These are phyloP conservation scores for Amphiduros pacificus DNA, from an alignment of 2,888 invertebrate genomes.

Conservation along the genomic window DNA sequence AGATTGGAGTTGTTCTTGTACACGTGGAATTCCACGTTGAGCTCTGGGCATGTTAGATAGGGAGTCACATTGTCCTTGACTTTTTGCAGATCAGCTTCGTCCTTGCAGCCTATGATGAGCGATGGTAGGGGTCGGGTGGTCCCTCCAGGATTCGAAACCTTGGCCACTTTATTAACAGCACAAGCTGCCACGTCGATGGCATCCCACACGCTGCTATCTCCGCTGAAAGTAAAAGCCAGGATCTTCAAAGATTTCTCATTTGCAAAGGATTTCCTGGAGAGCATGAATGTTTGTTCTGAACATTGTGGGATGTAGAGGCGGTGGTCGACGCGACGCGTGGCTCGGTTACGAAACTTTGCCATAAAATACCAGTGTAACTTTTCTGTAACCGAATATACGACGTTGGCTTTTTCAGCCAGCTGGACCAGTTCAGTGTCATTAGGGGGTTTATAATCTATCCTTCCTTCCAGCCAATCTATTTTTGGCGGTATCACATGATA, in stretches of 20 bases:
- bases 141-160: not conserved
- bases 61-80: not conserved
- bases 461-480: slow-evolving; percentile 17
- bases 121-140: not conserved
- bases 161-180: slow-evolving; percentile 25
- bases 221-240: slow-evolving; percentile 15
- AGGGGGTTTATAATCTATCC: slow-evolving; percentile 21
- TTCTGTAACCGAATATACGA: slow-evolving; percentile 32
- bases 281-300: slow-evolving; percentile 22
- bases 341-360: slow-evolving; percentile 29
- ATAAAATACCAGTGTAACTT: slow-evolving; percentile 30
- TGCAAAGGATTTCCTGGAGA: not conserved
- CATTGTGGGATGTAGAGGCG: slow-evolving; percentile 29
- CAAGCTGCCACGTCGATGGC: slow-evolving; percentile 31
- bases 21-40: slow-evolving; percentile 10
- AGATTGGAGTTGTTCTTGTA: slow-evolving; percentile 12
- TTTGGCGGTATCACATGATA: slow-evolving; percentile 31
- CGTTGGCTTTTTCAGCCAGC: slow-evolving; percentile 25
- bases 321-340: slow-evolving; percentile 24
- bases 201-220: slow-evolving; percentile 12
- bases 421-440: slow-evolving; percentile 20
- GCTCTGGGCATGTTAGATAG: not conserved
- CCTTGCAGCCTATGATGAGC: slow-evolving; percentile 7
- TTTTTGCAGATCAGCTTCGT: not conserved
- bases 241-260: not conserved